phyloP scores from a whole-genome alignment of 2,797 vertebrate genomes.

The Neosilurus mollespiculum region DNA sequence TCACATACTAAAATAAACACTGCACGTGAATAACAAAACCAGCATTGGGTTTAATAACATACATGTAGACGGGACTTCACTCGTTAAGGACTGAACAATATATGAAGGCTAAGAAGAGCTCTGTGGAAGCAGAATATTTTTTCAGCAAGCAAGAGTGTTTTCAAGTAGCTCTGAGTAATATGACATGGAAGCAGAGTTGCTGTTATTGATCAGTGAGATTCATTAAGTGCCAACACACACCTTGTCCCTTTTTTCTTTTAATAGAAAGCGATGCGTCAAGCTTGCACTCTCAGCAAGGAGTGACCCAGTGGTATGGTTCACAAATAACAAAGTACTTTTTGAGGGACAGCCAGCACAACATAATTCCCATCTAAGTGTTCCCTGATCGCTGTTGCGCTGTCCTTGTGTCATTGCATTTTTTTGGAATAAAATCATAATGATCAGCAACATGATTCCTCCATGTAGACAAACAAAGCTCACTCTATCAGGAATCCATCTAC shows the following conservation, averaged over 20 bases:
- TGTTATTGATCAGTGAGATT: constrained; percentile 53
- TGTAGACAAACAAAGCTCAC: constrained; percentile 27
- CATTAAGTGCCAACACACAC: constrained; percentile 43
- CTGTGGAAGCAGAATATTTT: constrained; percentile 22
- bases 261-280: constrained; percentile 52
- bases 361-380: constrained; percentile 40
- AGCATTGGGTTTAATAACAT: neutral
- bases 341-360: constrained; percentile 30
- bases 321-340: constrained; percentile 52
- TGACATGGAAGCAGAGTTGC: constrained; percentile 43
- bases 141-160: constrained; percentile 3
- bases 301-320: constrained; percentile 50
- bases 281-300: constrained; percentile 30
- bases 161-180: constrained; percentile 38
- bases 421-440: constrained; percentile 36
- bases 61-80: neutral
- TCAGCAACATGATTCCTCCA: constrained; percentile 32
- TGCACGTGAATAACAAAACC: neutral
- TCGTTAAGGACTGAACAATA: neutral
- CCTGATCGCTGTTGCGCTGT: constrained; percentile 27
- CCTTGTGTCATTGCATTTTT: constrained; percentile 22
- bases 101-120: constrained; percentile 12
- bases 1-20: neutral
- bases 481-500: constrained; percentile 30
- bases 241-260: constrained; percentile 46